Evolutionary conservation across 2,113 vertebrate species (phyloP).

Genomic region (Coregonus clupeaformis): DNA sequence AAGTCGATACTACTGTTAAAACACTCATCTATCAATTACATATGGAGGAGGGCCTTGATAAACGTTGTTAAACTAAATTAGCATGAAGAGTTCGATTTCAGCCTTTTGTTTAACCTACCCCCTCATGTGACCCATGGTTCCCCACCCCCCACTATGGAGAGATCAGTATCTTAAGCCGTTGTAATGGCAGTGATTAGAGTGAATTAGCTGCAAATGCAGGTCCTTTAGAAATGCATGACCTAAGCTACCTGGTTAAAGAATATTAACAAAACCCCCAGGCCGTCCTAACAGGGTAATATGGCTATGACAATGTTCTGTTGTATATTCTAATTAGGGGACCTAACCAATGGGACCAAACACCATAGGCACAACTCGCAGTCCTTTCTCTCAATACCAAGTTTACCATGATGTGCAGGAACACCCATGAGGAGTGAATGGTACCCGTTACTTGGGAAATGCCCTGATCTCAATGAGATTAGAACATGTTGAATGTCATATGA

Average conservation of each 20-base stretch:
- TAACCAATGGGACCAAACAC: neutral
- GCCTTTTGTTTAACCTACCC: neutral
- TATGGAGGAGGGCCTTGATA: too few species aligned
- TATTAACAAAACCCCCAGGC: neutral
- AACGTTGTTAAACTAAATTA: neutral
- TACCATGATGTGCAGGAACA: too few species aligned
- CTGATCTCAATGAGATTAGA: too few species aligned
- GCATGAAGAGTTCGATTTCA: neutral
- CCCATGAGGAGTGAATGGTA: too few species aligned
- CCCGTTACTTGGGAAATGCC: too few species aligned
- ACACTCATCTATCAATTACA: neutral
- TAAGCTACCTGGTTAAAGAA: neutral
- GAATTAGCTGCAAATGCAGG: neutral
- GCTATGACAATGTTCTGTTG: too few species aligned
- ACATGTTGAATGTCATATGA: too few species aligned
- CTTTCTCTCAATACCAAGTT: neutral
- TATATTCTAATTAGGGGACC: neutral
- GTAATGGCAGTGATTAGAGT: neutral
- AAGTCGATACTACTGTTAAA: neutral
- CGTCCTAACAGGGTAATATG: neutral
- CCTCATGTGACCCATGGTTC: neutral
- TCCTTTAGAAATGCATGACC: too few species aligned
- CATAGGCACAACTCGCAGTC: neutral
- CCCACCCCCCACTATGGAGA: neutral
- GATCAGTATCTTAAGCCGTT: slow-evolving; percentile 2